Base-by-base conservation (phyloP, 2,797 vertebrate genomes). In the Pitangus sulphuratus region DNA sequence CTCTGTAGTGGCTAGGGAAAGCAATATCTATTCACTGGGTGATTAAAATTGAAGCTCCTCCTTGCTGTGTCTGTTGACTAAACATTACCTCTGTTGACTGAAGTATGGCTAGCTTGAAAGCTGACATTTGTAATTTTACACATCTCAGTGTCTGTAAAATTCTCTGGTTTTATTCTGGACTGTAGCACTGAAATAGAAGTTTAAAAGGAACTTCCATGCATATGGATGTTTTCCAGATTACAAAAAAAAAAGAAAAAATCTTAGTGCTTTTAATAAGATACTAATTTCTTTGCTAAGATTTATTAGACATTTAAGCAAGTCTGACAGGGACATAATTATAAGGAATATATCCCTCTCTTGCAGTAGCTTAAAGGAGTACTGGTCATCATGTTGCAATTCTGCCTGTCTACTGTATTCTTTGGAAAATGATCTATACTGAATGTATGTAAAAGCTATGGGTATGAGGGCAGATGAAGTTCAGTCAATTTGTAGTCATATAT, bases 371-470 rank as follows among this genome's bases (percentile, higher is more conserved):
- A 89, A 74, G 51, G 54, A 86, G 30, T 58, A 31, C 57, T 95
- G 89, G 74, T 95, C 42, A 45, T 80, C 7, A 5, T 5, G 5
- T 61, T 60, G 35, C 40, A 70, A 15, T 92, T 51, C 42, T 18
- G 0, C 77, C 28, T 92, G 17, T 94, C 53, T 81, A 45, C 54
- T 71, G 70, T 65, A 31, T 68, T 95, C 57, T 93, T 90, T 89
- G 66, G 60, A 84, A 44, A 76, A 53, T 77, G 48, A 70, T 93
- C 84, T 91, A 19, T 90, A 80, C 57, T 89, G 83, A 91, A 88
- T 66, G 22, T 39, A 85, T 86, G 76, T 97, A 75, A 97, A 96
- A 95, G 77, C 54, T 75, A 61, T 50, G 76, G 19, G 31, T 80
- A 30, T 58, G 70, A 94, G 53, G 26, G 80, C 91, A 70, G 64